Conservation (phyloP, 1,140 invertebrate genomes). For the Drosophila navojoa region DNA sequence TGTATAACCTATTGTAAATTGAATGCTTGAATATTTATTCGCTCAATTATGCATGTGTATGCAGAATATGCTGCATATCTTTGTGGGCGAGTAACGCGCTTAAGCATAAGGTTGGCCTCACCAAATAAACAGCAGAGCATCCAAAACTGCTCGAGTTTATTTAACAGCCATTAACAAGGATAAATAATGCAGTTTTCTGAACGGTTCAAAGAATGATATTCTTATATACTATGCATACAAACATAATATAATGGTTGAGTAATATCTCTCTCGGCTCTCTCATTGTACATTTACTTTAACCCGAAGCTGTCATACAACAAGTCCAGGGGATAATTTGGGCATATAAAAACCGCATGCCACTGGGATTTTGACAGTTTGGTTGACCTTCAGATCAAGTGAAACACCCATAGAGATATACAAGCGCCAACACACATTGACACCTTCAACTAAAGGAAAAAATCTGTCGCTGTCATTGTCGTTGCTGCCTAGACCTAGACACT, state of each 20-base stretch:
- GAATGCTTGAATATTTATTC: slow-evolving; percentile 65
- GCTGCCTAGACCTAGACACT: slow-evolving; percentile 78
- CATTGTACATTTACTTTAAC: background rate
- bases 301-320: slow-evolving; percentile 2
- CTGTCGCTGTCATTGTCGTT: slow-evolving; percentile 3
- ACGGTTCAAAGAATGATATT: too few species aligned
- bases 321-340: background rate
- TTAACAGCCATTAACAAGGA: background rate
- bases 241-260: too few species aligned
- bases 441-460: slow-evolving; percentile 40
- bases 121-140: background rate
- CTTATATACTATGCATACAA: too few species aligned
- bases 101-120: background rate
- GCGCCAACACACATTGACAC: slow-evolving; percentile 8
- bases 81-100: slow-evolving; percentile 12
- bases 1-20: slow-evolving; percentile 33
- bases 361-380: background rate
- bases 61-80: slow-evolving; percentile 38
- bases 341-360: background rate
- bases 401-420: background rate
- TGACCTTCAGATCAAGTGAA: background rate
- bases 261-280: background rate
- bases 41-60: slow-evolving; percentile 56
- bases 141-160: background rate
- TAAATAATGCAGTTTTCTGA: background rate